Base-by-base conservation (phyloP, 2,797 vertebrate genomes). In the Galagoides demidoff region DNA sequence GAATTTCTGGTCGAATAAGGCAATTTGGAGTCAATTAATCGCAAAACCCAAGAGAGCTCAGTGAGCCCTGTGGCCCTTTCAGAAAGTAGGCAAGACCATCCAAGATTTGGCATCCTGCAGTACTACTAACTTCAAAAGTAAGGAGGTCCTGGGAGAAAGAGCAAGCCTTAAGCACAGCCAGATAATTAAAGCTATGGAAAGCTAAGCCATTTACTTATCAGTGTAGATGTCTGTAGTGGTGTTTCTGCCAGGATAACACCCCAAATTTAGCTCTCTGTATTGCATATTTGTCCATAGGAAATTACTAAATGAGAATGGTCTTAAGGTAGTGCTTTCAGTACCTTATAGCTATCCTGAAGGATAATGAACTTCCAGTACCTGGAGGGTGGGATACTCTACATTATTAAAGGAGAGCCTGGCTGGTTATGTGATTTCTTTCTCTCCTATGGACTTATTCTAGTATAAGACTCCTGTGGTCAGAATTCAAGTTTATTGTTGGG, bases 1-100 rank as follows among this genome's bases (percentile, higher is more conserved):
- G 34, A 86, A 63, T 93, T 95, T 92, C 76, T 95, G 57, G 25
- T 92, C 84, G 76, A 93, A 74, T 85, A 85, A 93, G 86, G 78
- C 57, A 95, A 1, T 81, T 94, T 59, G 76, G 59, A 86, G 63
- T 95, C 45, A 63, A 25, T 79, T 37, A 90, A 34, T 71, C 78
- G 20, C 61, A 85, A 85, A 88, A 90, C 16, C 14, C n/a, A 85
- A 89, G 31, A 79, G 19, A 91, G 37, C 57, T 84, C 79, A 74
- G 59, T 86, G 64, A 89, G 39, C 78, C 78, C 29, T 86, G 37
- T 92, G 68, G 34, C 39, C 12, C 39, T 85, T 89, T 78, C 23
- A 74, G 45, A 86, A 76, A 90, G 31, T 81, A 57, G 55, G 55
- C 89, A 89, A 39, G 31, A 57, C n/a, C 9, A 10, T 68, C 29